Base-by-base conservation (phyloP, 2,797 vertebrate genomes). In the Platalea minor region DNA sequence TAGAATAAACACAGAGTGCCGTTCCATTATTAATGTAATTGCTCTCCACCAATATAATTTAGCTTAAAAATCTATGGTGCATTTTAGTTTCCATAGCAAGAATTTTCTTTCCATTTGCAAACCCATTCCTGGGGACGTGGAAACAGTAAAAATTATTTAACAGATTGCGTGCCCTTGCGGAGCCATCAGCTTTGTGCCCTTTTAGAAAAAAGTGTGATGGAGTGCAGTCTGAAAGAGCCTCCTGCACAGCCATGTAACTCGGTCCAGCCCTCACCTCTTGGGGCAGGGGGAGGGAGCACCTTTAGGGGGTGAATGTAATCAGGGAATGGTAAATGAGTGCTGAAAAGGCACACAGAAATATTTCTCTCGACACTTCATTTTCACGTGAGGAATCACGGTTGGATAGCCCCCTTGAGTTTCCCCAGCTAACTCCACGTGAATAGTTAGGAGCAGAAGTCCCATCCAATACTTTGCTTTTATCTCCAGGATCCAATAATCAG, bases 1-100 rank as follows among this genome's bases (percentile, higher is more conserved):
- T 64, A 17, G 79, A 97, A 96, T 96, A 97, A 97, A 97, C 95
- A 95, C 50, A 31, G 85, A 95, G 29, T 65, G 87, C 94, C 43
- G 63, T 96, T 80, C 95, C 61, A 48, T 96, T 97, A 89, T 95
- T 83, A 33, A 69, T 96, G 74, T 95, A 97, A 96, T 96, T 94
- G 91, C 87, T 73, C 89, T 83, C 85, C 74, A 33, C 82, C 91
- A 56, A 83, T 91, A 83, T 94, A 91, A 95, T 97, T 97, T 95
- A 68, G 83, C 94, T 96, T 93, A 43, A 88, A 86, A 72, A 80
- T 81, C 75, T 76, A 51, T 56, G n/a, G 60, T 29, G 59, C 43
- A 1, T 95, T 97, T 97, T 35, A 43, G 94, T 91, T 97, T 92
- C 86, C 56, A 46, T 57, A 87, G 93, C 45, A 31, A 93, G 95